phyloP scores from a whole-genome alignment of 2,113 vertebrate genomes.

The Microtus montanus region DNA sequence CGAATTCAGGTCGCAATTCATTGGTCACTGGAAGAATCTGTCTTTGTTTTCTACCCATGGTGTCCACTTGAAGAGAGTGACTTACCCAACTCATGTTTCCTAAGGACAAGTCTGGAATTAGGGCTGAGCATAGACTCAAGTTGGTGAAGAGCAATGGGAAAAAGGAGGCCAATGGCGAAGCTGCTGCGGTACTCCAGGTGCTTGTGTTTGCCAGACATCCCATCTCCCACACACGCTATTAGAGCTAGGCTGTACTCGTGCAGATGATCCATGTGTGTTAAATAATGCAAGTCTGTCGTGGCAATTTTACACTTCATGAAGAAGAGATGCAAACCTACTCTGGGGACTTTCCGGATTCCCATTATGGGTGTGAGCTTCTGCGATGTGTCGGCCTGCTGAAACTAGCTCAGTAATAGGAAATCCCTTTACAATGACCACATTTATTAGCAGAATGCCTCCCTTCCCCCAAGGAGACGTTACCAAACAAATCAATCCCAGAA shows the following conservation, averaged over 20 bases:
- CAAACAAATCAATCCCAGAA: conserved; percentile 44
- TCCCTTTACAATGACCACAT: conserved; percentile 48
- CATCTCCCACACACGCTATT: not conserved
- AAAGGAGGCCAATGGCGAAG: not conserved
- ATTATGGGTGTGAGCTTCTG: not conserved
- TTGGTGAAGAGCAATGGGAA: not conserved
- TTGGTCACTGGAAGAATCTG: not conserved
- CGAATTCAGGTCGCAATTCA: not conserved
- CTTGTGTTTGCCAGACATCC: not conserved
- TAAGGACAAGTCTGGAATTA: not conserved
- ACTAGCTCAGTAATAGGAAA: conserved; percentile 20
- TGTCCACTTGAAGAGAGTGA: not conserved
- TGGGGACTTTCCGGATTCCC: not conserved
- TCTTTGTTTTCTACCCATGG: not conserved
- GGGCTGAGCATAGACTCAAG: not conserved
- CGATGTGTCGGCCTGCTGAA: conserved; percentile 1
- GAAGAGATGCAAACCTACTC: conserved; percentile 30
- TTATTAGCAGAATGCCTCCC: conserved; percentile 12
- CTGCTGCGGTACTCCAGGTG: not conserved
- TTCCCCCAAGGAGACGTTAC: not conserved
- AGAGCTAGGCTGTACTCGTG: not conserved
- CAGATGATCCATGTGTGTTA: conserved; percentile 9
- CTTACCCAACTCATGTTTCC: not conserved
- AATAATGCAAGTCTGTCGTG: conserved; percentile 49
- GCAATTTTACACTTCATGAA: conserved; percentile 61